Conservation (phyloP, 1,140 invertebrate genomes). For the Meloidogyne floridensis region DNA sequence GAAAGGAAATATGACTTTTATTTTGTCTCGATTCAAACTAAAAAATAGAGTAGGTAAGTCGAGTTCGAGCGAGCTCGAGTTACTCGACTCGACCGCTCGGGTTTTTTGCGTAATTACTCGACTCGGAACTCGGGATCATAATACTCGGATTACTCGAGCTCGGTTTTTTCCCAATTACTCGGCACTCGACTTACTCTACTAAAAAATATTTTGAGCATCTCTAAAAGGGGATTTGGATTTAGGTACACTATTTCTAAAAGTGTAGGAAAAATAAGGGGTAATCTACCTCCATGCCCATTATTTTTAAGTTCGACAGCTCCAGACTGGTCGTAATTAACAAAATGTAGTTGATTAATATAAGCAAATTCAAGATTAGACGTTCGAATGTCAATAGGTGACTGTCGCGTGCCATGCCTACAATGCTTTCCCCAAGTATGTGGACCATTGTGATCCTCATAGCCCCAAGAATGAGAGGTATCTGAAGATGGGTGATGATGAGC, state of each 20-base stretch:
- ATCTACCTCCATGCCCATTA: constrained; percentile 58
- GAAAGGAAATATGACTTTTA: constrained; percentile 22
- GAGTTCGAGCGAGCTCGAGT: no score
- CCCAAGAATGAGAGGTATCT: constrained; percentile 38
- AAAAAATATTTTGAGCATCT: constrained; percentile 21
- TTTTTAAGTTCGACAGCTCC: constrained; percentile 54
- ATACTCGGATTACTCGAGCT: no score
- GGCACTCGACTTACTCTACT: no score
- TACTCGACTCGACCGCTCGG: no score
- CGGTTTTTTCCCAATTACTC: no score
- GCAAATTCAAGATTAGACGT: constrained; percentile 45
- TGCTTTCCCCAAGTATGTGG: constrained; percentile 50
- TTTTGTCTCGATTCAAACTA: not conserved
- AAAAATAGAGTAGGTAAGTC: no score
- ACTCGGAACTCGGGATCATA: no score
- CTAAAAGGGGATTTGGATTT: no score
- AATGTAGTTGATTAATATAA: constrained; percentile 48
- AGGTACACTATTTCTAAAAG: no score
- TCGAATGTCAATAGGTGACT: constrained; percentile 63
- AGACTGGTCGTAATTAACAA: constrained; percentile 58
- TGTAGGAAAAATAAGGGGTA: no score
- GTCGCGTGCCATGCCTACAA: constrained; percentile 53
- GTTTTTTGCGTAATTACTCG: no score
- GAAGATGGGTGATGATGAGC: not conserved
- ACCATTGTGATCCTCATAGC: constrained; percentile 52